A percentile compares a stretch with the other conserved stretches of the same genome.
Conservation (phyloP, 1,140 invertebrate species). For the Cyclina sinensis region DNA sequence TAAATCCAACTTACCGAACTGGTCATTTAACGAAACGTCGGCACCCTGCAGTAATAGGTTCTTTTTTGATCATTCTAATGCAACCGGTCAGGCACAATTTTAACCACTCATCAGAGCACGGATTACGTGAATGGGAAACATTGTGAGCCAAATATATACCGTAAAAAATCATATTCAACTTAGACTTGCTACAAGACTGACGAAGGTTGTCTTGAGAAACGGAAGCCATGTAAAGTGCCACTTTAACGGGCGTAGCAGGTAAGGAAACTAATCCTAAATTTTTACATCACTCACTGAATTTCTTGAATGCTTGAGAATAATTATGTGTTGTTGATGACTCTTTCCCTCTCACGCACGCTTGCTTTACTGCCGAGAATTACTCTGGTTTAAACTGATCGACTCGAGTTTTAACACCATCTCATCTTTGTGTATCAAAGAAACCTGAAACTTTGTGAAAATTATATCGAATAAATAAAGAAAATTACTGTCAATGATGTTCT, state of each 20-base stretch:
- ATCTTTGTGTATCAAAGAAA: constrained; percentile 1
- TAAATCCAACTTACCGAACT: too few species aligned
- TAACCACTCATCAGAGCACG: neutral
- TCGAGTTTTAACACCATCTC: neutral
- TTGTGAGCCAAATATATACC: neutral
- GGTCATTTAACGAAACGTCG: too few species aligned
- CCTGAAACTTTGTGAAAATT: neutral
- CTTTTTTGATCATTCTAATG: neutral
- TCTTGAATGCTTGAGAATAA: neutral
- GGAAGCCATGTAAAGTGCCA: neutral
- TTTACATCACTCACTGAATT: too few species aligned
- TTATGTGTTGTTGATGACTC: neutral
- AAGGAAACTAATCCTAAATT: too few species aligned
- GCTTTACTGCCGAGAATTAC: constrained; percentile 3
- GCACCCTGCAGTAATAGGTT: neutral
- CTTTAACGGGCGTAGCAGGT: too few species aligned
- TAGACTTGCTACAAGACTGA: neutral
- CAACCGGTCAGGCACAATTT: neutral
- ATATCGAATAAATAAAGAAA: neutral
- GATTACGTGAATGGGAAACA: neutral
- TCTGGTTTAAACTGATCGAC: neutral
- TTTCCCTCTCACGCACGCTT: constrained; percentile 4
- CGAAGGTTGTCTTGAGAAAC: neutral
- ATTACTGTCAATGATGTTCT: neutral
- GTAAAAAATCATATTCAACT: neutral